phyloP scores from a whole-genome alignment of 2,888 invertebrate species.

The Scotopteryx bipunctaria region DNA sequence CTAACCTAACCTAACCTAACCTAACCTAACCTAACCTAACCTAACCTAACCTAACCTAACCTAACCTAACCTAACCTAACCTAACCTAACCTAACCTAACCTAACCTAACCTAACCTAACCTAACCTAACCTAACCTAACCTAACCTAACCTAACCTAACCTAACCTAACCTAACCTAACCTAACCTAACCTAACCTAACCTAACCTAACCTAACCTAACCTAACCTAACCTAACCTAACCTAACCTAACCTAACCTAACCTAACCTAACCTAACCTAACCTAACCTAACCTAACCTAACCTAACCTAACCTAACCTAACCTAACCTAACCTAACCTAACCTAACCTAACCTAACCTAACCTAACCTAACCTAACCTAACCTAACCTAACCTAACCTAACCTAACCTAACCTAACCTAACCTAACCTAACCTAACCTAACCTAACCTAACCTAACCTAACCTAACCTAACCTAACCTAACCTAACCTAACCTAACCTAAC shows the following conservation, averaged over 20 bases:
- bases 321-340: slow-evolving; percentile 12
- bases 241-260: slow-evolving; percentile 12
- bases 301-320: slow-evolving; percentile 12
- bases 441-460: slow-evolving; percentile 7
- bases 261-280: slow-evolving; percentile 12
- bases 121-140: too few relatives aligned
- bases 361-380: slow-evolving; percentile 12
- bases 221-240: slow-evolving; percentile 12
- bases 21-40: too few relatives aligned
- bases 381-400: slow-evolving; percentile 12
- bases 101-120: too few relatives aligned
- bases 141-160: too few relatives aligned
- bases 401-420: slow-evolving; percentile 12
- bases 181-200: slow-evolving; percentile 7
- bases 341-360: slow-evolving; percentile 12
- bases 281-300: slow-evolving; percentile 12
- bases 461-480: too few relatives aligned
- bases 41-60: too few relatives aligned
- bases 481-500: too few relatives aligned
- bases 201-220: slow-evolving; percentile 12
- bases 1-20: too few relatives aligned
- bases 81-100: too few relatives aligned
- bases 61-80: too few relatives aligned
- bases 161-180: not conserved
- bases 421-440: slow-evolving; percentile 12